Evolutionary conservation across 2,888 invertebrate genomes (phyloP).

Genomic region (Bembecia ichneumoniformis): DNA sequence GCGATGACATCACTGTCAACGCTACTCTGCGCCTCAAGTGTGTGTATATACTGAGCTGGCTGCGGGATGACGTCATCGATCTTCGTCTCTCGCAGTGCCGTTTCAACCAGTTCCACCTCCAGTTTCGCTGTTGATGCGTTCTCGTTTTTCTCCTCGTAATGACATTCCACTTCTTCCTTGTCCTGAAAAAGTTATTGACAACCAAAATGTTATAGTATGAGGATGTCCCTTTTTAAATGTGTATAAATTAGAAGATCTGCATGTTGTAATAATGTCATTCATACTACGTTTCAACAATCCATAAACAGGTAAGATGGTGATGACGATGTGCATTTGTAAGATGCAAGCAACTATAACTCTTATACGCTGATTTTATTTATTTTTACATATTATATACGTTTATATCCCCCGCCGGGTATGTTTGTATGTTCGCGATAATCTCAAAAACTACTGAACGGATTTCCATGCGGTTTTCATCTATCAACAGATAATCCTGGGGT

Average conservation of each 20-base stretch:
- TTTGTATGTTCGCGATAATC: too few species aligned
- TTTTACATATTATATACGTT: too few species aligned
- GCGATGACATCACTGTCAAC: slow-evolving; percentile 76
- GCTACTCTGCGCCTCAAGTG: slow-evolving; percentile 66
- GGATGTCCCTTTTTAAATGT: not conserved
- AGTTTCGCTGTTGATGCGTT: slow-evolving; percentile 37
- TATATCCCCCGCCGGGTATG: too few species aligned
- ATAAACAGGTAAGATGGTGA: too few species aligned
- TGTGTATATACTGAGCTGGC: slow-evolving; percentile 57
- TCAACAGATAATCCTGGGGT: too few species aligned
- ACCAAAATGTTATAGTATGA: slow-evolving; percentile 2
- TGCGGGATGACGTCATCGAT: slow-evolving; percentile 73
- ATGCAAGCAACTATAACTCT: too few species aligned
- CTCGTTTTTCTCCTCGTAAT: slow-evolving; percentile 66
- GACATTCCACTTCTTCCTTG: slow-evolving; percentile 63
- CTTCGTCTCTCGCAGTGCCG: slow-evolving; percentile 55
- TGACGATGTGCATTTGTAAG: too few species aligned
- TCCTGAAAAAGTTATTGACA: slow-evolving; percentile 29
- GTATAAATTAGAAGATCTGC: slow-evolving; percentile 3
- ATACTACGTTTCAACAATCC: too few species aligned
- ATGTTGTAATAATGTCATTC: not conserved
- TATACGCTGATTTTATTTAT: too few species aligned
- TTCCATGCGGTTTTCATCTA: too few species aligned
- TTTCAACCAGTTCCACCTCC: slow-evolving; percentile 48
- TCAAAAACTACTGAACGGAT: too few species aligned